A percentile compares a stretch with the other conserved stretches of the same genome.
phyloP scores from a whole-genome alignment of 2,888 invertebrate species.

The Andrena dorsata region DNA sequence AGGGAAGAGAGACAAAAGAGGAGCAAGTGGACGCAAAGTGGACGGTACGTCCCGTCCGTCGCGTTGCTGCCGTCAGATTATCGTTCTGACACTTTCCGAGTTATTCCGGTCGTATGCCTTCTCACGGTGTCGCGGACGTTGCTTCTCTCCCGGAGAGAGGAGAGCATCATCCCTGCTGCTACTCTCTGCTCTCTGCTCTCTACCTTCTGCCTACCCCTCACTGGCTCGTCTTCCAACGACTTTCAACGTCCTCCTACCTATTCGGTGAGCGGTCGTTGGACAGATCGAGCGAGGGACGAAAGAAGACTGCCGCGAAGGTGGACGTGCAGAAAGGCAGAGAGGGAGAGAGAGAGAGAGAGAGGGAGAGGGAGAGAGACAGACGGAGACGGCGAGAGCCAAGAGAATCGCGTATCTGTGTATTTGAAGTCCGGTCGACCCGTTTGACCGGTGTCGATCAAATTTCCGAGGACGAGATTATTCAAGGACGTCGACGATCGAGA shows the following conservation, averaged over 20 bases:
- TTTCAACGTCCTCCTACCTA: constrained; percentile 16
- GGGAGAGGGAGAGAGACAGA: constrained; percentile 21
- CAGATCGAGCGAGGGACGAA: constrained; percentile 19
- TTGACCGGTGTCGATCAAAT: constrained; percentile 84
- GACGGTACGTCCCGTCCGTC: constrained; percentile 78
- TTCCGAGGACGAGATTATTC: constrained; percentile 81
- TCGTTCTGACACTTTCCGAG: constrained; percentile 85
- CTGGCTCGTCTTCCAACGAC: constrained; percentile 32
- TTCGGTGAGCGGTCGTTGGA: constrained; percentile 13
- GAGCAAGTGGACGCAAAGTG: constrained; percentile 70
- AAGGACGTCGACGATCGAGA: constrained; percentile 79
- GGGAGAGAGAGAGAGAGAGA: constrained; percentile 15
- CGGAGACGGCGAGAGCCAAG: constrained; percentile 19
- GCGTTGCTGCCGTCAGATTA: constrained; percentile 85
- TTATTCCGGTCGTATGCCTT: constrained; percentile 82
- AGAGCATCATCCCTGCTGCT: constrained; percentile 26
- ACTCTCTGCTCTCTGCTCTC: constrained; percentile 6
- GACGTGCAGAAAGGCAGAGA: constrained; percentile 27
- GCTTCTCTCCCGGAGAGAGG: constrained; percentile 51
- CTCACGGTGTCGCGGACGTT: constrained; percentile 60
- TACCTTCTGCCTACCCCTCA: constrained; percentile 25
- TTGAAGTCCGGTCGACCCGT: constrained; percentile 80
- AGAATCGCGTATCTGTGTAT: constrained; percentile 56
- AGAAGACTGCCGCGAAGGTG: constrained; percentile 10
- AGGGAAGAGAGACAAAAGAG: constrained; percentile 54